phyloP scores from a whole-genome alignment of 2,888 invertebrate genomes.

The Ecdyonurus torrentis region DNA sequence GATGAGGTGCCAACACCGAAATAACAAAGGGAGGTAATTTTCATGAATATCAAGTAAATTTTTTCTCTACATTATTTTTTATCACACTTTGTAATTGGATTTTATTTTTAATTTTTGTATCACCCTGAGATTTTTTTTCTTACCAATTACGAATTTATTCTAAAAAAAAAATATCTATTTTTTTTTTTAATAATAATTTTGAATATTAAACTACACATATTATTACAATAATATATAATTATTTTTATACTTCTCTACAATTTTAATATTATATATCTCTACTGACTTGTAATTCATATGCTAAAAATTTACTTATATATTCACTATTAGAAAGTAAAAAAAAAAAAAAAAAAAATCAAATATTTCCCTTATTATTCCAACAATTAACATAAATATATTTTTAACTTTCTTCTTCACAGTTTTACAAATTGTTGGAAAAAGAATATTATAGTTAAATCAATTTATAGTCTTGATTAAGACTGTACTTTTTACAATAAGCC shows the following conservation, averaged over 20 bases:
- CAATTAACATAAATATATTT: too few relatives aligned
- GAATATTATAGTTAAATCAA: neutral
- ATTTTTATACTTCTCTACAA: too few relatives aligned
- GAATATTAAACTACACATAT: too few relatives aligned
- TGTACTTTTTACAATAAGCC: neutral
- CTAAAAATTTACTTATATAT: too few relatives aligned
- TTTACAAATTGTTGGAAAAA: neutral
- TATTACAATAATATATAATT: too few relatives aligned
- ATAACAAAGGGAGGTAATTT: neutral
- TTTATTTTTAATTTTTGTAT: neutral
- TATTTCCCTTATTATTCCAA: too few relatives aligned
- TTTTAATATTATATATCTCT: too few relatives aligned
- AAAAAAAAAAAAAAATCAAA: neutral
- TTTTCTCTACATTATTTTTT: neutral
- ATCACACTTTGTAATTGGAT: neutral
- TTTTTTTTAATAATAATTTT: too few relatives aligned
- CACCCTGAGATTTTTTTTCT: neutral
- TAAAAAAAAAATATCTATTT: too few relatives aligned
- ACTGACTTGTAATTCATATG: too few relatives aligned
- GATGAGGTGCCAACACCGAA: neutral
- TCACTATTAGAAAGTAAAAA: too few relatives aligned
- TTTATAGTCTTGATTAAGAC: neutral
- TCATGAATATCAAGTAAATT: neutral
- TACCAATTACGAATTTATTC: neutral
- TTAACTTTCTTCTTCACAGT: too few relatives aligned